Evolutionary conservation across 2,797 vertebrate genomes (phyloP), one percentile per base, ranked within the genome.

Genomic region (Tenualosa thibaudeaui): DNA sequence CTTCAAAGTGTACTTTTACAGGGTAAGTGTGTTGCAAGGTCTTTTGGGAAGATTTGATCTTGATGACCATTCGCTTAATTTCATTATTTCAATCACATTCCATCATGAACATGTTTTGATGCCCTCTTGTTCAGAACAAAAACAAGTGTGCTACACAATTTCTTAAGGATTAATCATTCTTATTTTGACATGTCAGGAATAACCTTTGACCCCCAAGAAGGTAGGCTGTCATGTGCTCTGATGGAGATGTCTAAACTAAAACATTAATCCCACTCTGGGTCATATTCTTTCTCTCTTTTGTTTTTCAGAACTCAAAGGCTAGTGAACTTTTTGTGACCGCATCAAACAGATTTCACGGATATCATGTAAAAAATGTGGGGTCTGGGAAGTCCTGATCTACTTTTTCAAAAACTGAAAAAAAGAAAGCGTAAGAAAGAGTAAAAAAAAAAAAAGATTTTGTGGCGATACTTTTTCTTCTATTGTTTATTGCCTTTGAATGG

Each of bases 251-350:
- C 90, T 89, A 86, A 90, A 94, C 93, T 88, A 83, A 91, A 92
- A 84, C 92, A 89, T 86, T 89, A 92, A 93, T 92, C 91, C 88
- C 86, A 88, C 86, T 86, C 81, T 85, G 75, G 26, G 82, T 75
- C 53, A 51, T 82, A 24, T 40, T 26, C 65, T 40, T 31, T 71
- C 65, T 71, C 13, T 71, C 10, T 68, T 49, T 49, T 31, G 31
- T n/a, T 71, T 40, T 71, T 31, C 31, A 17, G 26, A 71, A 71
- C 31, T 71, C 65, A 71, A 71, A 71, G 65, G 90, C 90, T 87
- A 84, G 85, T 95, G 93, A 95, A 95, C 95, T 94, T 91, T 92
- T 81, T 86, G n/a, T 92, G 94, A 94, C 95, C 93, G 93, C 91
- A 89, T 88, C 90, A 88, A 81, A 94, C 92, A 93, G 86, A 95